Percentiles rank a stretch among this genome's conserved stretches.
These are phyloP conservation scores for Aplocera efformata DNA, from an alignment of 2,888 invertebrate genomes.

Conservation along the genomic window DNA sequence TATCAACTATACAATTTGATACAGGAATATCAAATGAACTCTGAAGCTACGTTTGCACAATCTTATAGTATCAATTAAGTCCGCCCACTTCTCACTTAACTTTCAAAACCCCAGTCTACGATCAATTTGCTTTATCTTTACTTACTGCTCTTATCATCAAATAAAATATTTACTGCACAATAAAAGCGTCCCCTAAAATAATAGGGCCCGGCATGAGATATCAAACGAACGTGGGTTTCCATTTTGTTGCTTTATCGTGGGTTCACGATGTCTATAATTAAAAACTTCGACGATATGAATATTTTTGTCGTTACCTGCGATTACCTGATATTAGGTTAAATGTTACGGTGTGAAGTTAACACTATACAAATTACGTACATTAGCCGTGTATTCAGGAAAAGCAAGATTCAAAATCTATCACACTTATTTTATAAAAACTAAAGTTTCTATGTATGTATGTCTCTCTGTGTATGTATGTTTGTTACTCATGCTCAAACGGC, in stretches of 20 bases:
- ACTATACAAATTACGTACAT: neutral
- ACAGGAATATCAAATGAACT: constrained; percentile 55
- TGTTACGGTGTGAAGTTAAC: too few species aligned
- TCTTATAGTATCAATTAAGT: constrained; percentile 67
- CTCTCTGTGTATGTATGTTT: too few species aligned
- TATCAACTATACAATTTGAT: constrained; percentile 26
- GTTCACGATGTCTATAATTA: constrained; percentile 18
- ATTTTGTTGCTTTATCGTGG: constrained; percentile 24
- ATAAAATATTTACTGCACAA: constrained; percentile 78
- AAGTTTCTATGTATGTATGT: too few species aligned
- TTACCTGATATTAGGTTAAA: too few species aligned
- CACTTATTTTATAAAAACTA: too few species aligned
- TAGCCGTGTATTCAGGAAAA: too few species aligned
- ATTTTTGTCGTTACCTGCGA: too few species aligned
- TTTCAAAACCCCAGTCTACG: constrained; percentile 55
- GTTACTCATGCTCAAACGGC: too few species aligned
- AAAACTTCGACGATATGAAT: constrained; percentile 7
- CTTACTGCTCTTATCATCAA: constrained; percentile 59
- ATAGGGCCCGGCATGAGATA: constrained; percentile 68
- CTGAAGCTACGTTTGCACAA: constrained; percentile 64
- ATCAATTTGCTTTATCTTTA: constrained; percentile 76
- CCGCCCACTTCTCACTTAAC: constrained; percentile 65
- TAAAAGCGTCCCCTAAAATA: constrained; percentile 68
- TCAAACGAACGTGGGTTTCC: constrained; percentile 40
- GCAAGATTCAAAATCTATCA: too few species aligned